These are phyloP conservation scores for Henicopernis longicauda DNA, from an alignment of 2,113 vertebrate species.

Conservation along the genomic window DNA sequence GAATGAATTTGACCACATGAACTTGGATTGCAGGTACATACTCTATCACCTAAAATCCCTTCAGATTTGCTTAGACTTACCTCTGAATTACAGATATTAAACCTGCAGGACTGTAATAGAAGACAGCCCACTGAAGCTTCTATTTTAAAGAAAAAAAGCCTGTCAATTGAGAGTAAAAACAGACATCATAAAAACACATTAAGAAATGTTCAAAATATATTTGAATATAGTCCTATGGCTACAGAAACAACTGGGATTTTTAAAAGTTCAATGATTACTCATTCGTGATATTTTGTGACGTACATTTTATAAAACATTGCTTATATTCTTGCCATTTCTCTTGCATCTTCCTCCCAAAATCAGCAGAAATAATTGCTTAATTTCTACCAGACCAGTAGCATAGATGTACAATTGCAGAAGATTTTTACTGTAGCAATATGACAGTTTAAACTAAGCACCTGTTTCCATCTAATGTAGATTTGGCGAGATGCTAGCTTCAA, in stretches of 20 bases:
- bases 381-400: neutral
- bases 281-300: neutral
- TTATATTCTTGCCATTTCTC: neutral
- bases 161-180: neutral
- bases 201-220: neutral
- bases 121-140: neutral
- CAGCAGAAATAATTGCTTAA: neutral
- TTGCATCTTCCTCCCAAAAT: neutral
- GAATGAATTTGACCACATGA: neutral
- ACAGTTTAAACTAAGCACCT: neutral
- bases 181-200: neutral
- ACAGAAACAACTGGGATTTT: neutral
- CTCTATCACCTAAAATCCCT: neutral
- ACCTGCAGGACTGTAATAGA: neutral
- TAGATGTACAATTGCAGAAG: rapidly evolving
- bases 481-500: neutral
- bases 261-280: neutral
- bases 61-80: neutral
- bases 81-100: neutral
- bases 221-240: neutral
- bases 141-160: neutral
- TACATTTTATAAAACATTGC: neutral
- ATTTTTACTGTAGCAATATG: neutral
- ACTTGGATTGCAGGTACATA: neutral
- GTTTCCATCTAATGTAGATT: neutral